Base-by-base conservation (phyloP, 35 echinoderm and acorn worm species). In the Strongylocentrotus purpuratus region DNA sequence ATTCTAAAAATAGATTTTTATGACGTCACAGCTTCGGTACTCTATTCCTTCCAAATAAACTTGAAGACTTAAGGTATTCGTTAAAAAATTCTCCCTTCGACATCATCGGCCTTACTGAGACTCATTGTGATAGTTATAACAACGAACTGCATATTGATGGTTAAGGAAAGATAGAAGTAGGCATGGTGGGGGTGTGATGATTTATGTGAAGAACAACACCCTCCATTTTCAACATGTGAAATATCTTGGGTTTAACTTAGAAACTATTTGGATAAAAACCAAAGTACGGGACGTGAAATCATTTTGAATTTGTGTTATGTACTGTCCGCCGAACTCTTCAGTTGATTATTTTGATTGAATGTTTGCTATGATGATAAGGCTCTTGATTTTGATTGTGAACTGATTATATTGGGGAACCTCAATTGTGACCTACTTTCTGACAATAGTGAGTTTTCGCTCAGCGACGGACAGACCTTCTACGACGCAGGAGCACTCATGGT, bases 151-250 rank as follows among this genome's bases (percentile, higher is more conserved):
- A 92, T 31, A 22, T 92, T 32, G 89, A 92, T 9, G 89, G 35
- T 32, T 33, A n/a, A 92, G 89, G 89, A 92, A 45, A 92, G 89
- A 92, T 41, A 92, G 89, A 92, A 92, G 17, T 31, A n/a, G 89
- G 33, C 89, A 92, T 92, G 89, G 89, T 22, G 32, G 89, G 28
- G 45, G 89, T 7, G 89, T 92, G 18, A 3, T 92, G 89, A 9
- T 92, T 22, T 92, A 92, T 41, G 45, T 92, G 9, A 92, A 41
- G 25, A n/a, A n/a, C n/a, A 92, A 92, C 18, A 4, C 32, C 10
- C 22, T 92, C 20, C 8, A 10, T 45, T 92, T 13, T 47, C 89
- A 92, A 32, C 89, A 41, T 10, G 9, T 92, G 32, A n/a, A 32
- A 32, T 13, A 86, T 17, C 28, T 92, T 92, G 89, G 32, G 12